Percentiles rank a stretch among this genome's conserved stretches.
These are phyloP conservation scores for Temnothorax longispinosus DNA, from an alignment of 1,140 invertebrate genomes.

Conservation along the genomic window DNA sequence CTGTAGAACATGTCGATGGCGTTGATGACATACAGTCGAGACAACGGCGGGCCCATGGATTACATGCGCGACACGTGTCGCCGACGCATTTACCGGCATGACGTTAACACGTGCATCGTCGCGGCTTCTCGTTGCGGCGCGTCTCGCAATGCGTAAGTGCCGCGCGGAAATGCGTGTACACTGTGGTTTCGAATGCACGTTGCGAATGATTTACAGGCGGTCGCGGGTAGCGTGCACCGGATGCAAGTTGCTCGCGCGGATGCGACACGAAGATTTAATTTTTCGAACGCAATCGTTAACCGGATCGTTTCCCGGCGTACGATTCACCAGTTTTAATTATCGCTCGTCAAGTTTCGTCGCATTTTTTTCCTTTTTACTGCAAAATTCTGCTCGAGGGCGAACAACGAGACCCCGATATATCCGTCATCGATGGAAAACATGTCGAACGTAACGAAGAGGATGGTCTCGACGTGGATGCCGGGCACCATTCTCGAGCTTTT, in stretches of 20 bases:
- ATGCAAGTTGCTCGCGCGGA: slow-evolving; percentile 33
- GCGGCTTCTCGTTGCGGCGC: slow-evolving; percentile 55
- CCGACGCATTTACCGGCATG: slow-evolving; percentile 70
- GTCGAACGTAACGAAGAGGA: slow-evolving; percentile 49
- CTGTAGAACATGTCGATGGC: slow-evolving; percentile 50
- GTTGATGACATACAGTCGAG: slow-evolving; percentile 58
- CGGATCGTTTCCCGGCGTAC: slow-evolving; percentile 1
- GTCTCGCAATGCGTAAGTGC: slow-evolving; percentile 66
- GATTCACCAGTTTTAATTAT: slow-evolving; percentile 36
- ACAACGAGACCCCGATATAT: slow-evolving; percentile 18
- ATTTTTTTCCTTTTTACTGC: background rate
- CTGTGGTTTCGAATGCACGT: slow-evolving; percentile 66
- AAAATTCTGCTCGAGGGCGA: slow-evolving; percentile 23
- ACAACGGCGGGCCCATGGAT: slow-evolving; percentile 70
- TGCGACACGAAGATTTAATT: slow-evolving; percentile 36
- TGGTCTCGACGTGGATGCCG: slow-evolving; percentile 3
- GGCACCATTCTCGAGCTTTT: slow-evolving; percentile 40
- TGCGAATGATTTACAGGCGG: slow-evolving; percentile 73
- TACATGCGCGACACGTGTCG: slow-evolving; percentile 71
- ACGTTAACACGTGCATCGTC: slow-evolving; percentile 73
- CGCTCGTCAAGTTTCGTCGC: background rate
- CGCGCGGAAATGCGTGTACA: slow-evolving; percentile 63
- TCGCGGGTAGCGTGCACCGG: slow-evolving; percentile 42
- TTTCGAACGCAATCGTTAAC: background rate
- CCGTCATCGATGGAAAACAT: slow-evolving; percentile 48